Evolutionary conservation across 2,888 invertebrate genomes (phyloP).

Genomic region (Ormyrus labotus): DNA sequence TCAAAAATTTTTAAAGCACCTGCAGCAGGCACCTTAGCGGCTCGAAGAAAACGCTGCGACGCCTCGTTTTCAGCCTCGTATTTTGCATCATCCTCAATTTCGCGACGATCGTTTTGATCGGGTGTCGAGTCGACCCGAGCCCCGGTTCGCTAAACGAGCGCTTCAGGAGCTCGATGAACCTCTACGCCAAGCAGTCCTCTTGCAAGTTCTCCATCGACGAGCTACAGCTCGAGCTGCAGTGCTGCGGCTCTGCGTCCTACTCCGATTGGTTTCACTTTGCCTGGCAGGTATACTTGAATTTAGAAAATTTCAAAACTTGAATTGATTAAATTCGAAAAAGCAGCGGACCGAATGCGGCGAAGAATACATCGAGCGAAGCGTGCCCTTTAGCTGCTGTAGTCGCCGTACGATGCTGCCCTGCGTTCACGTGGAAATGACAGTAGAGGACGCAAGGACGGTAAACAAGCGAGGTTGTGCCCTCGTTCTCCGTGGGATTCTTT

Average conservation of each 20-base stretch:
- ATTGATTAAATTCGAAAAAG: no score
- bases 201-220: constrained; percentile 67
- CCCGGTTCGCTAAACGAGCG: constrained; percentile 61
- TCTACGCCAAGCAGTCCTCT: constrained; percentile 63
- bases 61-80: constrained; percentile 58
- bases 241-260: constrained; percentile 68
- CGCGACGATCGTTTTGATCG: constrained; percentile 65
- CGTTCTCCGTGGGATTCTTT: constrained; percentile 63
- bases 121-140: constrained; percentile 63
- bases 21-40: constrained; percentile 60
- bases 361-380: constrained; percentile 54
- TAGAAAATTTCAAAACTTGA: background rate
- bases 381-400: constrained; percentile 71
- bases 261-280: constrained; percentile 69
- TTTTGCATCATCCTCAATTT: constrained; percentile 65
- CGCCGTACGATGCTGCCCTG: constrained; percentile 63
- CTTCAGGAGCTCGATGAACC: constrained; percentile 69
- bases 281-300: constrained; percentile 67
- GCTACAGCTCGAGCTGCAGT: constrained; percentile 69
- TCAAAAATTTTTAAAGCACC: background rate
- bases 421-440: constrained; percentile 63
- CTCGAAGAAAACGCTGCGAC: constrained; percentile 49
- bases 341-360: background rate
- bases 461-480: constrained; percentile 67
- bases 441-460: constrained; percentile 62